Evolutionary conservation across 2,113 vertebrate genomes (phyloP).

Genomic region (Thermophis baileyi): DNA sequence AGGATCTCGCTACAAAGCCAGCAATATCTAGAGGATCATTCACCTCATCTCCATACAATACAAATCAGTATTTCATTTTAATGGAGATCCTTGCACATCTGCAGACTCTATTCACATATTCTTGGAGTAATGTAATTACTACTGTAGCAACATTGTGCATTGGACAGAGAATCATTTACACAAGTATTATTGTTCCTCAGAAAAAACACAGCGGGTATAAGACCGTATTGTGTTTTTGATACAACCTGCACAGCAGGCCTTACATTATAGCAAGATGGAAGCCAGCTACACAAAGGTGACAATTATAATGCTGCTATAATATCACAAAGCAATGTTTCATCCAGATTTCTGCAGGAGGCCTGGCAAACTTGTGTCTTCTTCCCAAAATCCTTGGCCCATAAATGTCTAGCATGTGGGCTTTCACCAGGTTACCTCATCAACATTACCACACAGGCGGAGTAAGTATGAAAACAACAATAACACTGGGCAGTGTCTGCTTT

Average conservation of each 20-base stretch:
- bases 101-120: background rate
- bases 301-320: background rate
- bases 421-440: background rate
- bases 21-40: conserved; percentile 26
- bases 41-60: background rate
- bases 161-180: background rate
- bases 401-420: background rate
- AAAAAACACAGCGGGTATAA: background rate
- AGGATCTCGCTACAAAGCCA: background rate
- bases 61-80: background rate
- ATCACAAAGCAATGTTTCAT: background rate
- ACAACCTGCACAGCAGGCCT: too few species aligned
- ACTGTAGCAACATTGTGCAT: background rate
- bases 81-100: background rate
- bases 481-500: background rate
- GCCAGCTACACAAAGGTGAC: background rate
- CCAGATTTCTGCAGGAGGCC: background rate
- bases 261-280: background rate
- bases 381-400: background rate
- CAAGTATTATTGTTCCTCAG: background rate
- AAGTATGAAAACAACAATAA: background rate
- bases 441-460: background rate
- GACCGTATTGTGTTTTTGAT: background rate
- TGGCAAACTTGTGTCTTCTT: background rate
- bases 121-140: background rate